Evolutionary conservation across 1,140 invertebrate genomes (phyloP).

Genomic region (Drosophila littoralis): DNA sequence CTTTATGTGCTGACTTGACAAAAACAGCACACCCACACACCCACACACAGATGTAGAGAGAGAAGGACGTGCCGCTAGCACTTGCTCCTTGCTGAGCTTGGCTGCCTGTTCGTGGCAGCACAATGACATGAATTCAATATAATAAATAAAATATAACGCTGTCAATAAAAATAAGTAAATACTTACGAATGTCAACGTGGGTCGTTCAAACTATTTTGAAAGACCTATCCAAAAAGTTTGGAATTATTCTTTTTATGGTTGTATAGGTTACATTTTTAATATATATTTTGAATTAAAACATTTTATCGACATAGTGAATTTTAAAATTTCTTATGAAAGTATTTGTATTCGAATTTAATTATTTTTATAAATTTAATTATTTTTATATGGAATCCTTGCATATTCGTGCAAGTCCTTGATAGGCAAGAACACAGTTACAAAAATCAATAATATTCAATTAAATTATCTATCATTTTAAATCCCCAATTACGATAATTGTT

Average conservation of each 20-base stretch:
- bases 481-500: background rate
- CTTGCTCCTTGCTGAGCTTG: constrained; percentile 37
- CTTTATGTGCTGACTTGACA: constrained; percentile 80
- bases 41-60: constrained; percentile 6
- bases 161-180: constrained; percentile 83
- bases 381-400: no score
- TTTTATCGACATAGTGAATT: no score
- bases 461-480: no score
- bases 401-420: no score
- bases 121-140: constrained; percentile 82
- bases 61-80: constrained; percentile 47
- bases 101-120: constrained; percentile 71
- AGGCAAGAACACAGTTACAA: no score
- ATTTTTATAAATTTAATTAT: no score
- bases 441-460: no score
- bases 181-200: constrained; percentile 39
- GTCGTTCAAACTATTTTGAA: background rate
- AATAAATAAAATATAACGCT: constrained; percentile 84
- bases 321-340: no score
- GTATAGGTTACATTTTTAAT: no score
- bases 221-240: background rate
- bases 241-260: background rate
- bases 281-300: background rate
- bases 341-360: no score
- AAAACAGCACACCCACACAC: constrained; percentile 66